phyloP scores from a whole-genome alignment of 2,888 invertebrate species.

The Tenthredo scrophulariae region DNA sequence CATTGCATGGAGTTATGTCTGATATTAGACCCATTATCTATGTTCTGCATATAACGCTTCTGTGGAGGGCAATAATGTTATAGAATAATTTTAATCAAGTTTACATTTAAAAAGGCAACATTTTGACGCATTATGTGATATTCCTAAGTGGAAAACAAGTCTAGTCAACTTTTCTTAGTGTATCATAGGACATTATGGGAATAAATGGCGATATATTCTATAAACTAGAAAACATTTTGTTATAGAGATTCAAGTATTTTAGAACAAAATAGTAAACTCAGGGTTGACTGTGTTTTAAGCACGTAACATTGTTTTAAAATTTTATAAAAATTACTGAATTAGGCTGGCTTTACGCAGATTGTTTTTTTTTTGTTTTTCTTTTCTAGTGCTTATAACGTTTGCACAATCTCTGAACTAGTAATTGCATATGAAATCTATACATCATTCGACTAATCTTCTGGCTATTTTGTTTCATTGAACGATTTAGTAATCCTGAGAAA shows the following conservation, averaged over 20 bases:
- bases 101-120: constrained; percentile 16
- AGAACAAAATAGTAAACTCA: constrained; percentile 9
- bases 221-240: constrained; percentile 26
- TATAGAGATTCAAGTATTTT: constrained; percentile 8
- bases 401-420: constrained; percentile 29
- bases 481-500: constrained; percentile 30
- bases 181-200: neutral
- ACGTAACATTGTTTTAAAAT: neutral
- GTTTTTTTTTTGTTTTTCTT: neutral
- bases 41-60: neutral
- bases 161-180: neutral
- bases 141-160: neutral
- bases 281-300: neutral
- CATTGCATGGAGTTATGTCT: neutral
- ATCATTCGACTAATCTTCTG: constrained; percentile 15
- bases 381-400: neutral
- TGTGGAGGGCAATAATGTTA: neutral
- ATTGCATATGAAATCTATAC: constrained; percentile 48
- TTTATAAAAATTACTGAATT: constrained; percentile 9
- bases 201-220: constrained; percentile 24
- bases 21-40: neutral
- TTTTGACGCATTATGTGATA: constrained; percentile 11
- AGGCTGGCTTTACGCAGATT: neutral
- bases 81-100: neutral
- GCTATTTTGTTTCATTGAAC: constrained; percentile 23